A percentile compares a stretch with the other conserved stretches of the same genome.
Evolutionary conservation across 2,888 invertebrate species (phyloP).

Genomic region (Agrilus biguttatus): DNA sequence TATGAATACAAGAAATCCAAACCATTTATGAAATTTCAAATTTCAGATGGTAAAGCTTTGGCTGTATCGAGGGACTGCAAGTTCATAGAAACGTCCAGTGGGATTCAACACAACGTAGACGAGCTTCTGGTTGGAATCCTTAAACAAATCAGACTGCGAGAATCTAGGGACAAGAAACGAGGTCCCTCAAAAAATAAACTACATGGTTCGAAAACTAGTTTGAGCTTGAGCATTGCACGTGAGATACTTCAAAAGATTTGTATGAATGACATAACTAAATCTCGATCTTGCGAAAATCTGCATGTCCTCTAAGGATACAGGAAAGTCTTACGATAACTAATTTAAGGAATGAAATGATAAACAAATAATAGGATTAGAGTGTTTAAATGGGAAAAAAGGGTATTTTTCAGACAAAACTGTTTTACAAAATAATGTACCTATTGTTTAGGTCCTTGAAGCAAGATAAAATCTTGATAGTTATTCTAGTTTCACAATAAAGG

Average conservation of each 20-base stretch:
- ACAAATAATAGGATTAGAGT: no score
- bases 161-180: slow-evolving; percentile 56
- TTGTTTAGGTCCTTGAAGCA: no score
- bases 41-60: slow-evolving; percentile 77
- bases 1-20: no score
- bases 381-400: no score
- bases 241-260: slow-evolving; percentile 76
- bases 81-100: slow-evolving; percentile 91
- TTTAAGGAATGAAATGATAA: no score
- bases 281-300: slow-evolving; percentile 76
- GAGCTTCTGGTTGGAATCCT: slow-evolving; percentile 87
- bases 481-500: no score
- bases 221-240: slow-evolving; percentile 66
- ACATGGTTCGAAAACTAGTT: slow-evolving; percentile 66
- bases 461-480: no score
- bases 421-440: no score
- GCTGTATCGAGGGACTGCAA: slow-evolving; percentile 82
- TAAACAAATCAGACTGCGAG: slow-evolving; percentile 73
- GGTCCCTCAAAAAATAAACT: slow-evolving; percentile 36
- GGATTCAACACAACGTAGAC: slow-evolving; percentile 92
- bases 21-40: no score
- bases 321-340: no score
- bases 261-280: slow-evolving; percentile 70
- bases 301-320: slow-evolving; percentile 51
- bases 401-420: no score